A percentile compares a stretch with the other conserved stretches of the same genome.
These are phyloP conservation scores for Trichopoda pennipes DNA, from an alignment of 2,888 invertebrate species.

Conservation along the genomic window DNA sequence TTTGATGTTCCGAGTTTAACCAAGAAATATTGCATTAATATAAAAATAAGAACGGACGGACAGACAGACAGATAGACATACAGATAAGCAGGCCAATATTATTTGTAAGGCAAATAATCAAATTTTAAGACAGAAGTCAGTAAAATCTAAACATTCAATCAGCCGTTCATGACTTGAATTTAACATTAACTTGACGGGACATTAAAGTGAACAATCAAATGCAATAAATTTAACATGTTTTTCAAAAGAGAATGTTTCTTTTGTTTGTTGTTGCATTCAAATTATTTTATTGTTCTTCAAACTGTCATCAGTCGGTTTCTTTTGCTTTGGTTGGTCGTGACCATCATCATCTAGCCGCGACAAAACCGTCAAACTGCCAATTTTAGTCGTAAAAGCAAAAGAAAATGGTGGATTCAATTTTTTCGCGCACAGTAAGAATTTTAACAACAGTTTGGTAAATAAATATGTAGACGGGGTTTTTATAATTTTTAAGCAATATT, in stretches of 20 bases:
- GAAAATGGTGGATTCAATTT: not conserved
- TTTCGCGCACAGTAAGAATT: not conserved
- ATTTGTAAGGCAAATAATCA: slow-evolving; percentile 18
- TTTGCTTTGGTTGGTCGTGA: slow-evolving; percentile 23
- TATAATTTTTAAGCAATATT: too few relatives aligned
- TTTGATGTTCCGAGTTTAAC: not conserved
- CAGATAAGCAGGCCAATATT: not conserved
- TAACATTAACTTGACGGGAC: slow-evolving; percentile 1
- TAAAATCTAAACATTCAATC: slow-evolving; percentile 12
- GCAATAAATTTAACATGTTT: slow-evolving; percentile 14
- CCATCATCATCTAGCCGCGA: slow-evolving; percentile 26
- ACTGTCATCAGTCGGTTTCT: not conserved
- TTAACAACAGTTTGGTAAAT: too few relatives aligned
- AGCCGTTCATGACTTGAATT: slow-evolving; percentile 2
- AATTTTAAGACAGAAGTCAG: slow-evolving; percentile 24
- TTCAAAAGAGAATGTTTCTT: not conserved
- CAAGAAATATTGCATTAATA: not conserved
- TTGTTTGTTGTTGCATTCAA: slow-evolving; percentile 16
- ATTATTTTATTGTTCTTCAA: slow-evolving; percentile 1
- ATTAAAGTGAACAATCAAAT: slow-evolving; percentile 13
- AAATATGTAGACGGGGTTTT: too few relatives aligned
- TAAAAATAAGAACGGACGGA: too few relatives aligned
- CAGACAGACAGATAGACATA: too few relatives aligned
- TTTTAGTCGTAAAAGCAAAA: not conserved
- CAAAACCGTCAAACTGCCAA: slow-evolving; percentile 39